These are phyloP conservation scores for Myotis planiceps DNA, from an alignment of 2,797 vertebrate species.

Conservation along the genomic window DNA sequence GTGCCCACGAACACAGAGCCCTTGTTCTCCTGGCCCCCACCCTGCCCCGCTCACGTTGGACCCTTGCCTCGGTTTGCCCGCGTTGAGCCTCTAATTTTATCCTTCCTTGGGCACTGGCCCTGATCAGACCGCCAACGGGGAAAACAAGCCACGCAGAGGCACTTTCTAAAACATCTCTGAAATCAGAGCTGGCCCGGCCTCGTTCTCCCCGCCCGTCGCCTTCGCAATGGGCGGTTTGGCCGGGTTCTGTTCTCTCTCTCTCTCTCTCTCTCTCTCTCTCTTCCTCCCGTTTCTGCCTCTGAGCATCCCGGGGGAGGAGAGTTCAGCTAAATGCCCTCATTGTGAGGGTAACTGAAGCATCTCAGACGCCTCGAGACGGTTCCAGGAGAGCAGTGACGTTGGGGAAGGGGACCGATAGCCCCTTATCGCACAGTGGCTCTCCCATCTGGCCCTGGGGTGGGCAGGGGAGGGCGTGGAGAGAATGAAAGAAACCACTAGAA, in stretches of 20 bases:
- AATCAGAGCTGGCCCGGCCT: conserved; percentile 41
- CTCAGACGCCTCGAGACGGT: background rate
- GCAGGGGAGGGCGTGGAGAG: background rate
- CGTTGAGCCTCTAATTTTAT: background rate
- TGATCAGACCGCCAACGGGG: background rate
- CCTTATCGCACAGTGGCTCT: background rate
- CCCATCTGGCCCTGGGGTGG: background rate
- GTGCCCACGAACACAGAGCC: background rate
- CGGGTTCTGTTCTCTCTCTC: background rate
- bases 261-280: background rate
- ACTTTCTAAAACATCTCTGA: conserved; percentile 35
- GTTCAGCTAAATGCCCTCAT: conserved; percentile 45
- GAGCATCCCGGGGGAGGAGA: background rate
- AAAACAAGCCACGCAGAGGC: background rate
- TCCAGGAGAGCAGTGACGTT: background rate
- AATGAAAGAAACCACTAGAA: background rate
- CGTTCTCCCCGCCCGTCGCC: background rate
- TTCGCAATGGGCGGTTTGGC: background rate
- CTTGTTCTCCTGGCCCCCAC: conserved; percentile 40
- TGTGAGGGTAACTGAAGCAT: conserved; percentile 7
- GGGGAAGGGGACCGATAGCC: background rate
- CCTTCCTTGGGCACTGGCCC: background rate
- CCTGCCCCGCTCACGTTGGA: background rate
- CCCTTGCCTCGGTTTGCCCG: background rate
- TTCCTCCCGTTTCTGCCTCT: conserved; percentile 24